phyloP scores from a whole-genome alignment of 1,140 invertebrate genomes.

The Nilaparvata lugens region DNA sequence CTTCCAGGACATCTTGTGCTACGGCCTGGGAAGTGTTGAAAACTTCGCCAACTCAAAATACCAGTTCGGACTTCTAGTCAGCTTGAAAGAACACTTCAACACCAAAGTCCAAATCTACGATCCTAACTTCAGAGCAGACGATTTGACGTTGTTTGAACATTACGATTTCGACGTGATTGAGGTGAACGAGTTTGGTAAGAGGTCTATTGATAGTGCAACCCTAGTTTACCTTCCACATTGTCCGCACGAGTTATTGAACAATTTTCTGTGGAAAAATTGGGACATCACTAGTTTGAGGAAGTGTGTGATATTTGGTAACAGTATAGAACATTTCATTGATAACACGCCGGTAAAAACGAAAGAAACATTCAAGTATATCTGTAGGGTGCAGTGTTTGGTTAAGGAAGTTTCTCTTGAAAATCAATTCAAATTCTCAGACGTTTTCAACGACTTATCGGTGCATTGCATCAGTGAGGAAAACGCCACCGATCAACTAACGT shows the following conservation, averaged over 20 bases:
- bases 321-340: constrained; percentile 49
- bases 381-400: constrained; percentile 44
- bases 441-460: constrained; percentile 62
- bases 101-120: constrained; percentile 46
- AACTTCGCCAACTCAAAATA: constrained; percentile 38
- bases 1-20: constrained; percentile 41
- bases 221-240: constrained; percentile 75
- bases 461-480: constrained; percentile 45
- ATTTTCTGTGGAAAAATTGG: constrained; percentile 77
- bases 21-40: constrained; percentile 48
- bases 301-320: constrained; percentile 65
- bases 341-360: constrained; percentile 35
- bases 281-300: constrained; percentile 41
- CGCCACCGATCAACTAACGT: constrained; percentile 35
- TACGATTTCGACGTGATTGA: constrained; percentile 46
- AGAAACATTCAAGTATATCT: constrained; percentile 29
- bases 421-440: constrained; percentile 52
- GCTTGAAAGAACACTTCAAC: constrained; percentile 34
- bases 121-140: constrained; percentile 54
- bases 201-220: constrained; percentile 42
- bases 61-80: constrained; percentile 44
- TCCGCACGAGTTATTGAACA: constrained; percentile 70
- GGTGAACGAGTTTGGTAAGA: constrained; percentile 64
- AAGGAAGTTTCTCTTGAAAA: constrained; percentile 53
- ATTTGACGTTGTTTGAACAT: constrained; percentile 47